Percentiles rank a stretch among this genome's conserved stretches.
Evolutionary conservation across 2,888 invertebrate species (phyloP).

Genomic region (Papilio gigon): DNA sequence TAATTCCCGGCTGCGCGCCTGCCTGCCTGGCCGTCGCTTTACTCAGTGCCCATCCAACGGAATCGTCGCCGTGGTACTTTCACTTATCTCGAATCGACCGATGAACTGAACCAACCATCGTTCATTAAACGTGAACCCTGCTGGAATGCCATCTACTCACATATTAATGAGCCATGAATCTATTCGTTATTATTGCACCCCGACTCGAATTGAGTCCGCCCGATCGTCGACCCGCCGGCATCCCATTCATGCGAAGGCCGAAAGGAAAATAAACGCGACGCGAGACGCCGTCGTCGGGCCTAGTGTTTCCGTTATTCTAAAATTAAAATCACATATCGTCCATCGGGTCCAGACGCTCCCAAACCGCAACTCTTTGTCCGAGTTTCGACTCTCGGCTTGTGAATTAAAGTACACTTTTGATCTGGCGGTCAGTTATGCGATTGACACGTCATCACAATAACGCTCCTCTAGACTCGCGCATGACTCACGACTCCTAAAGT

Average conservation of each 20-base stretch:
- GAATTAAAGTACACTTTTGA: slow-evolving; percentile 33
- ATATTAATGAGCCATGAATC: slow-evolving; percentile 71
- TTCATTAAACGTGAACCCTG: slow-evolving; percentile 54
- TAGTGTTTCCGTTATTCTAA: slow-evolving; percentile 77
- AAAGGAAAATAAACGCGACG: slow-evolving; percentile 65
- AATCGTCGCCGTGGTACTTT: slow-evolving; percentile 67
- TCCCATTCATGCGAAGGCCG: slow-evolving; percentile 78
- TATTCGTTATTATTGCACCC: slow-evolving; percentile 66
- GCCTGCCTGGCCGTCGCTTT: slow-evolving; percentile 23
- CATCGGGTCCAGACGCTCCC: slow-evolving; percentile 56
- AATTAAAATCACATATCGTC: slow-evolving; percentile 67
- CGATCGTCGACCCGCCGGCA: slow-evolving; percentile 65
- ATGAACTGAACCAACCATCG: slow-evolving; percentile 49
- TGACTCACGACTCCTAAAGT: slow-evolving; percentile 62
- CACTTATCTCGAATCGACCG: slow-evolving; percentile 65
- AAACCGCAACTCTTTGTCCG: slow-evolving; percentile 47
- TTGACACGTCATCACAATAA: slow-evolving; percentile 61
- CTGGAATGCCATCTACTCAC: slow-evolving; percentile 52
- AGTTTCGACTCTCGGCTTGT: slow-evolving; percentile 58
- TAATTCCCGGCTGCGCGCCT: slow-evolving; percentile 49
- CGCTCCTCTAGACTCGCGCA: slow-evolving; percentile 52
- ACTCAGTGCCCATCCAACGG: slow-evolving; percentile 54
- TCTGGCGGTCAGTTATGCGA: slow-evolving; percentile 50
- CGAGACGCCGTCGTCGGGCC: slow-evolving; percentile 52
- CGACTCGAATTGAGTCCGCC: slow-evolving; percentile 56